phyloP scores from a whole-genome alignment of 2,888 invertebrate species.

The Cataglyphis cursor region DNA sequence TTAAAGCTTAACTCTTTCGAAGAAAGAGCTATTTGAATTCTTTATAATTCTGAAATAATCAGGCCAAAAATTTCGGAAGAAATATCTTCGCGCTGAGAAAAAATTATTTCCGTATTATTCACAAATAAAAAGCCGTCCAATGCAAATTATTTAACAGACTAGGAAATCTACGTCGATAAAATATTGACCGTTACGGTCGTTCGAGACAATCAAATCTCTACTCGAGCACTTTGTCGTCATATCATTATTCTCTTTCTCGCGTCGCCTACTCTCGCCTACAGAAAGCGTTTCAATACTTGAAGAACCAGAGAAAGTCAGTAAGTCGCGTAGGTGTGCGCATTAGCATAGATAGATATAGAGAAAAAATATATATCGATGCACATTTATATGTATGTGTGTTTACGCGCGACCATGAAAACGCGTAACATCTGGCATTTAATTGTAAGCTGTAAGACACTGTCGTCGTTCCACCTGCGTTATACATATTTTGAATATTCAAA shows the following conservation, averaged over 20 bases:
- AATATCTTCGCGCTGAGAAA: not conserved
- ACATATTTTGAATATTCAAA: conserved; percentile 26
- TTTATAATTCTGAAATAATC: not conserved
- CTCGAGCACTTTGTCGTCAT: conserved; percentile 20
- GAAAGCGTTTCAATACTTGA: conserved; percentile 40
- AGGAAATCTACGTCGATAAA: not conserved
- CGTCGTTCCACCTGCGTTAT: conserved; percentile 1
- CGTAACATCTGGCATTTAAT: conserved; percentile 43
- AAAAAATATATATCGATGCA: conserved; percentile 18
- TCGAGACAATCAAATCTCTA: conserved; percentile 1
- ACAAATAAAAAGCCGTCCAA: not conserved
- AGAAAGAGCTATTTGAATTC: not conserved
- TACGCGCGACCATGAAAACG: conserved; percentile 16
- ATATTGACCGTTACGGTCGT: not conserved
- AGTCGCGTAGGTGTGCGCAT: not conserved
- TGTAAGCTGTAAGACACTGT: not conserved
- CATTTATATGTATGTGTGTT: not conserved
- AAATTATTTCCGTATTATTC: not conserved
- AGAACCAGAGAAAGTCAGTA: conserved; percentile 36
- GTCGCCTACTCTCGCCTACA: conserved; percentile 17
- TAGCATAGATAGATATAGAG: not conserved
- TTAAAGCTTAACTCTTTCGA: not conserved
- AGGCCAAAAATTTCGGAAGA: not conserved
- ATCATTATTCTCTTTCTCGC: not conserved
- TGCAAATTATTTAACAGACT: conserved; percentile 27